Evolutionary conservation across 2,113 vertebrate genomes (phyloP).

Genomic region (Oceanites oceanicus): DNA sequence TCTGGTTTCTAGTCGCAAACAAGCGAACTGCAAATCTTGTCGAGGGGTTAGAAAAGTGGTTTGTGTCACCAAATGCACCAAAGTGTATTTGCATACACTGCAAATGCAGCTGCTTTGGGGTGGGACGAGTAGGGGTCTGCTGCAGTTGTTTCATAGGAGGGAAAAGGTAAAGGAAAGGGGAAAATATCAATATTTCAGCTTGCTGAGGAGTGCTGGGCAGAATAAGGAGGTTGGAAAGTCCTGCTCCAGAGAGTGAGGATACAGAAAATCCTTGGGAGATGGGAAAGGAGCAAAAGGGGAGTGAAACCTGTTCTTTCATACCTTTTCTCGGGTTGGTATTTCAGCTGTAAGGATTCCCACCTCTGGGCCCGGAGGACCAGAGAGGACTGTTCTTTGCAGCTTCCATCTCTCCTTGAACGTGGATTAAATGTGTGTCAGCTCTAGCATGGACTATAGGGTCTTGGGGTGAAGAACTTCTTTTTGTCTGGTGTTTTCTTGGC

Average conservation of each 20-base stretch:
- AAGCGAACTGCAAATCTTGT: background rate
- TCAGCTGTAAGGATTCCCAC: background rate
- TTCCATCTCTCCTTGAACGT: background rate
- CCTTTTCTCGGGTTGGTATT: background rate
- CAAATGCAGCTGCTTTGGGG: background rate
- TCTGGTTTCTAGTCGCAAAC: background rate
- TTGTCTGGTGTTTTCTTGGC: background rate
- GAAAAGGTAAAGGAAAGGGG: background rate
- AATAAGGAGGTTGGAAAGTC: background rate
- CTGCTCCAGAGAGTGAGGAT: background rate
- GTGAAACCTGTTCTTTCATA: background rate
- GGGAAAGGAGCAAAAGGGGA: background rate
- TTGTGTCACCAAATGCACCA: background rate
- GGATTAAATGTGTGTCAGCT: background rate
- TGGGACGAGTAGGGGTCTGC: background rate
- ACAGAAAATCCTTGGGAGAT: background rate
- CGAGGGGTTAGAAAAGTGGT: background rate
- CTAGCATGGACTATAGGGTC: background rate
- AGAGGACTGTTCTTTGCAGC: background rate
- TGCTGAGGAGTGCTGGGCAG: background rate
- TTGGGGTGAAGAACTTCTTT: background rate
- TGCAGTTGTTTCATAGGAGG: background rate
- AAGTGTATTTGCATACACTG: background rate
- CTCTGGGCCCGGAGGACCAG: background rate
- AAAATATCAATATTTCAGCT: background rate